A percentile compares a stretch with the other conserved stretches of the same genome.
These are phyloP conservation scores for Polydrusus cervinus DNA, from an alignment of 2,888 invertebrate genomes.

Conservation along the genomic window DNA sequence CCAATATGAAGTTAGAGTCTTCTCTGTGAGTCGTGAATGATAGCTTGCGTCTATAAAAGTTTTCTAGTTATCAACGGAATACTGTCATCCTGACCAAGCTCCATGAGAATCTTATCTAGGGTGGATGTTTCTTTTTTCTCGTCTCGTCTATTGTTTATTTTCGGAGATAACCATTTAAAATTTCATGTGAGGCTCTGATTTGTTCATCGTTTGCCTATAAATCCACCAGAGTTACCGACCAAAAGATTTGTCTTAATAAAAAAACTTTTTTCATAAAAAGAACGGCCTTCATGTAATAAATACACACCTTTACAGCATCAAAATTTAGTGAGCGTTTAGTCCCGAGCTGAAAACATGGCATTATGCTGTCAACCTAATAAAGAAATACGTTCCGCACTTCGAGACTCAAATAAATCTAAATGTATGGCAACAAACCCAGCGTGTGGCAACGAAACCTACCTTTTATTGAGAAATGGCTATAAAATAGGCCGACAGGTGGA, in stretches of 20 bases:
- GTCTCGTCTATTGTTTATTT: background rate
- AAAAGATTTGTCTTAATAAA: background rate
- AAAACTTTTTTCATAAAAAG: background rate
- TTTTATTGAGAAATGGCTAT: constrained; percentile 38
- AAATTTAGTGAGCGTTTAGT: constrained; percentile 30
- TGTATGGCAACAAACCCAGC: constrained; percentile 59
- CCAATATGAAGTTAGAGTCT: too few relatives aligned
- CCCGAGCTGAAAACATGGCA: constrained; percentile 31
- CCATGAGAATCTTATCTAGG: too few relatives aligned
- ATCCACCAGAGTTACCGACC: too few relatives aligned
- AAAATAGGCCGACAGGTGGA: constrained; percentile 18
- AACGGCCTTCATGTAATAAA: constrained; percentile 8
- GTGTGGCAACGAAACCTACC: constrained; percentile 48
- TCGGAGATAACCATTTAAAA: too few relatives aligned
- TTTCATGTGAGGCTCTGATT: too few relatives aligned
- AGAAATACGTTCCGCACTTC: constrained; percentile 57
- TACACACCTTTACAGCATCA: constrained; percentile 27
- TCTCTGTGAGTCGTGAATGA: too few relatives aligned
- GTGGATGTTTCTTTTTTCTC: too few relatives aligned
- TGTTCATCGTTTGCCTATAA: too few relatives aligned
- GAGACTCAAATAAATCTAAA: constrained; percentile 58
- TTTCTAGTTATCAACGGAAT: too few relatives aligned
- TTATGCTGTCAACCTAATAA: constrained; percentile 54
- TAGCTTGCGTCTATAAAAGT: too few relatives aligned
- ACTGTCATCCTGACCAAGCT: too few relatives aligned